A percentile compares a stretch with the other conserved stretches of the same genome.
These are phyloP conservation scores for Lontra canadensis DNA, from an alignment of 2,113 vertebrate genomes.

Conservation along the genomic window DNA sequence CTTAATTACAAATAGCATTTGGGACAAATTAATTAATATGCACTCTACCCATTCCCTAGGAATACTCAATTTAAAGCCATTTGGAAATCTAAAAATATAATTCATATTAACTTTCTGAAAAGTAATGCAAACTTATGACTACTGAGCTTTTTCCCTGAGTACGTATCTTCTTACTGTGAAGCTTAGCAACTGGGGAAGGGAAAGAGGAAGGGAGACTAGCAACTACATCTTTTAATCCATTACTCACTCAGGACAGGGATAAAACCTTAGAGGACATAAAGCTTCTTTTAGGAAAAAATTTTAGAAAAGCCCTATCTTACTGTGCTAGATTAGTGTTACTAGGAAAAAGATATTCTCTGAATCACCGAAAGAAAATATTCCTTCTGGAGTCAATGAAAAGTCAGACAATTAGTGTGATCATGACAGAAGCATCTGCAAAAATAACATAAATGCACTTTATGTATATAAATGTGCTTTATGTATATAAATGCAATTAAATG, in stretches of 20 bases:
- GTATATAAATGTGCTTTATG: no score
- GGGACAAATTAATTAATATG: neutral
- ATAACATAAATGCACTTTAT: neutral
- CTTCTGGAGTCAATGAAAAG: neutral
- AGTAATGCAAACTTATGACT: neutral
- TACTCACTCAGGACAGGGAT: slow-evolving; percentile 29
- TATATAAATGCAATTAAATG: neutral
- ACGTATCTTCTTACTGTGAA: slow-evolving; percentile 26
- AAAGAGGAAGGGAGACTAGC: neutral
- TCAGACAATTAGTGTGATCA: neutral
- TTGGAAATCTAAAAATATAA: slow-evolving; percentile 36
- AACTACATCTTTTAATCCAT: slow-evolving; percentile 30
- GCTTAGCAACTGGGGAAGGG: neutral
- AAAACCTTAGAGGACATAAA: slow-evolving; percentile 35
- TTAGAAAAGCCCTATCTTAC: neutral
- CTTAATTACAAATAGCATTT: neutral
- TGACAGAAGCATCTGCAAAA: neutral
- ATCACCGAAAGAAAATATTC: slow-evolving; percentile 28
- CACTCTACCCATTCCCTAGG: neutral
- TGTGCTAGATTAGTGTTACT: neutral
- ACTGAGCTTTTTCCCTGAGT: neutral
- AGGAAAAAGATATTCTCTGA: slow-evolving; percentile 31
- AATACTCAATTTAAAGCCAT: neutral
- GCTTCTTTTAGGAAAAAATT: neutral
- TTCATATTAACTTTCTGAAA: neutral